These are phyloP conservation scores for Caprella mutica DNA, from an alignment of 2,888 invertebrate genomes.

Conservation along the genomic window DNA sequence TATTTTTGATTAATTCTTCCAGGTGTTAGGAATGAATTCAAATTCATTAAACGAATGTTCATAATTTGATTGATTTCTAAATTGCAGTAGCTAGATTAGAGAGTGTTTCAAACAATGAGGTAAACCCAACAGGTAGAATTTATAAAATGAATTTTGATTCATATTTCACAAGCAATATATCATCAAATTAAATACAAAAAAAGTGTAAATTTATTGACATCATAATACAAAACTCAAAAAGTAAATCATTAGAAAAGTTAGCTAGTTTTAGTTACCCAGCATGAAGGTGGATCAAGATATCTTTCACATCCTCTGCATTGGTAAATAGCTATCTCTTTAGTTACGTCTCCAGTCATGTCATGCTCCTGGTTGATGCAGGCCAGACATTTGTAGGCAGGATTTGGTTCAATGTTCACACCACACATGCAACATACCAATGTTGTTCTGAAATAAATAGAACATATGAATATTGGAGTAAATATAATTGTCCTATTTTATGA, in stretches of 20 bases:
- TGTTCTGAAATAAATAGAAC: constrained; percentile 9
- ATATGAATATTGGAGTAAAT: too few relatives aligned
- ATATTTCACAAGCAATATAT: too few relatives aligned
- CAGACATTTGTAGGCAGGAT: constrained; percentile 95
- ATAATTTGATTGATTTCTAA: too few relatives aligned
- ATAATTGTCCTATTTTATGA: too few relatives aligned
- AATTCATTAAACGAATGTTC: too few relatives aligned
- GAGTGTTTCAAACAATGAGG: neutral
- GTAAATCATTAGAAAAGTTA: neutral
- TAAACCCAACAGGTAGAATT: too few relatives aligned
- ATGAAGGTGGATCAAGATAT: constrained; percentile 81
- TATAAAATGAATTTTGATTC: too few relatives aligned
- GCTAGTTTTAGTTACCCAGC: constrained; percentile 70
- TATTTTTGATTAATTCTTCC: too few relatives aligned
- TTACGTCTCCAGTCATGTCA: constrained; percentile 92
- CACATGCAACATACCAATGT: constrained; percentile 49
- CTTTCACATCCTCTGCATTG: constrained; percentile 90
- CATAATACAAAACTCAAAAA: neutral
- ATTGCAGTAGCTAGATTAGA: neutral
- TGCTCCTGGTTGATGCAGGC: constrained; percentile 79
- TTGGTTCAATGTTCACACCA: constrained; percentile 80
- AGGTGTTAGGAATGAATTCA: too few relatives aligned
- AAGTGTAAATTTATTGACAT: neutral
- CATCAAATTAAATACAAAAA: too few relatives aligned
- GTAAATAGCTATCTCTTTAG: constrained; percentile 78